phyloP scores from a whole-genome alignment of 92 coral and sea anemone species.

The Porites rus region DNA sequence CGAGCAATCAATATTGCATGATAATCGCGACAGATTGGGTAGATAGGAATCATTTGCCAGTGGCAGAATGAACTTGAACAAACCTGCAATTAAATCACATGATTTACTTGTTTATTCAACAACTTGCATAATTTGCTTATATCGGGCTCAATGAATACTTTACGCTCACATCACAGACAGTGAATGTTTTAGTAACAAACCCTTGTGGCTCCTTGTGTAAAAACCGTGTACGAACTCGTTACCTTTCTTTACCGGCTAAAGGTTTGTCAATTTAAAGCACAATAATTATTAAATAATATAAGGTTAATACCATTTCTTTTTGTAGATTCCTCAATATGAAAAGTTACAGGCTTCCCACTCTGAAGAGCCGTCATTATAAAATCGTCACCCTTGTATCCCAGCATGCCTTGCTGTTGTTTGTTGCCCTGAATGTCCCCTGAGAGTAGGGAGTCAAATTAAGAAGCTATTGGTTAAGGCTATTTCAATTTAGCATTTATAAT shows the following conservation, averaged over 20 bases:
- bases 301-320: background rate
- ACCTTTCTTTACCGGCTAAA: too few species aligned
- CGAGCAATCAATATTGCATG: conserved; percentile 46
- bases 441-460: background rate
- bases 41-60: background rate
- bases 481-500: too few species aligned
- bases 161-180: too few species aligned
- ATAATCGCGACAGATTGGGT: background rate
- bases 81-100: background rate
- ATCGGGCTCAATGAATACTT: too few species aligned
- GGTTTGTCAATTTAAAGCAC: too few species aligned
- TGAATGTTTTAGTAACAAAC: too few species aligned
- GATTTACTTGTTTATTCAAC: background rate
- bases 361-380: conserved; percentile 50
- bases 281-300: too few species aligned
- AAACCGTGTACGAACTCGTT: too few species aligned
- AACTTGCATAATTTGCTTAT: too few species aligned
- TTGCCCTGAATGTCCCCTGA: conserved; percentile 64
- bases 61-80: conserved; percentile 4
- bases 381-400: conserved; percentile 63
- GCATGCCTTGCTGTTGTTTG: conserved; percentile 52
- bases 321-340: background rate
- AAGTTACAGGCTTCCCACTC: background rate
- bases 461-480: background rate
- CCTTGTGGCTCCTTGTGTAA: too few species aligned